phyloP scores from a whole-genome alignment of 2,888 invertebrate genomes.

The Mimachlamys varia region DNA sequence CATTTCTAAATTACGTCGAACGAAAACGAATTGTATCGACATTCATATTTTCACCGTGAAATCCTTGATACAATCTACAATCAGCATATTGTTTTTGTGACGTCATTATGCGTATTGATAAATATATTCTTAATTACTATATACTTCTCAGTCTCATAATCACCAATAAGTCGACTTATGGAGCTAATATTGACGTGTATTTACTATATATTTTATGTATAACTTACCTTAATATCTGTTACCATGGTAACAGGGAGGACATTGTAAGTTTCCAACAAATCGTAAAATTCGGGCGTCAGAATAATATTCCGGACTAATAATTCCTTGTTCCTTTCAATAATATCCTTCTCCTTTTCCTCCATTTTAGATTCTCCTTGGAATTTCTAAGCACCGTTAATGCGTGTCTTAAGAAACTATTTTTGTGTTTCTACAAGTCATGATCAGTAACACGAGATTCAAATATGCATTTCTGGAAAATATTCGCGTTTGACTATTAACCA shows the following conservation, averaged over 20 bases:
- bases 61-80: too few species aligned
- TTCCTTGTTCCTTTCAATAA: slow-evolving; percentile 61
- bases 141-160: too few species aligned
- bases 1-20: too few species aligned
- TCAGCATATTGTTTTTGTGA: too few species aligned
- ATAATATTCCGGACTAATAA: slow-evolving; percentile 65
- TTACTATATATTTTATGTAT: too few species aligned
- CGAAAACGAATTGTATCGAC: too few species aligned
- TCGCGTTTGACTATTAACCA: background rate
- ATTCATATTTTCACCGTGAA: too few species aligned
- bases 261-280: slow-evolving; percentile 59
- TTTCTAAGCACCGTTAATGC: background rate
- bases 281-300: slow-evolving; percentile 65
- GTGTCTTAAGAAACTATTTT: background rate
- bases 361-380: slow-evolving; percentile 47
- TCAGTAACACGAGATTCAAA: background rate
- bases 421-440: background rate
- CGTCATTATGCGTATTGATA: too few species aligned
- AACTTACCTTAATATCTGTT: slow-evolving; percentile 64
- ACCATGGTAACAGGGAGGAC: slow-evolving; percentile 71
- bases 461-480: background rate
- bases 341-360: slow-evolving; percentile 63
- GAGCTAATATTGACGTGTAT: too few species aligned
- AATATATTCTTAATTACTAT: too few species aligned
- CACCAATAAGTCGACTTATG: too few species aligned